Base-by-base conservation (phyloP, 2,113 vertebrate species). In the Connochaetes taurinus region DNA sequence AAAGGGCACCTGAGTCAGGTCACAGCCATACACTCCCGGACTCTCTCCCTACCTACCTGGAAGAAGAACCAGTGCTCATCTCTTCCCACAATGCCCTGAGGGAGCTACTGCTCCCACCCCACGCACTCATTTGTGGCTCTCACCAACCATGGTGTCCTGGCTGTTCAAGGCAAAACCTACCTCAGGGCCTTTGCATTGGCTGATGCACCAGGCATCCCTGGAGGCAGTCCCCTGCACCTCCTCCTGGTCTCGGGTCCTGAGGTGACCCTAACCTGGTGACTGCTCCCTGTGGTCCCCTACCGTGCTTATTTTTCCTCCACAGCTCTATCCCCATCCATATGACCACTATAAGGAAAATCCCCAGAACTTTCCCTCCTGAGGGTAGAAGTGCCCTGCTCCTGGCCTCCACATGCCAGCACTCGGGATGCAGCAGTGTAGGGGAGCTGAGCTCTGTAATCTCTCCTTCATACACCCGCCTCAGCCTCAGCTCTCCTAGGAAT, bases 221-320 rank as follows among this genome's bases (percentile, higher is more conserved):
- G 36, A 71, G n/a, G 55, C 43, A 64, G 7, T 4, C 43, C 31
- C 47, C 50, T 0, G 27, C 43, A 29, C 3, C 16, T 55, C 76
- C 11, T 55, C 25, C 29, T 8, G 6, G 29, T 53, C 55, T 23
- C 16, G 0, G 7, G 21, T 16, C 45, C 52, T 27, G 3, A 29
- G 27, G 19, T 11, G 29, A 81, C 31, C 11, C 47, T 53, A 16
- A 52, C 9, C 2, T 27, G 45, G 13, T 0, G 0, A 52, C 43
- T 19, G 36, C 17, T 64, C 64, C 55, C 47, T 3, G 3, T 25
- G 33, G 60, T 8, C 14, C 13, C 19, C 33, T 50, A 23, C n/a
- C 25, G 11, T 29, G 78, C 31, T 45, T n/a, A 2, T 13, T 45
- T 52, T 31, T 45, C 21, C 19, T 45, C 57, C 10, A 60, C 21